Evolutionary conservation across 2,888 invertebrate genomes (phyloP).

Genomic region (Protonemura montana): DNA sequence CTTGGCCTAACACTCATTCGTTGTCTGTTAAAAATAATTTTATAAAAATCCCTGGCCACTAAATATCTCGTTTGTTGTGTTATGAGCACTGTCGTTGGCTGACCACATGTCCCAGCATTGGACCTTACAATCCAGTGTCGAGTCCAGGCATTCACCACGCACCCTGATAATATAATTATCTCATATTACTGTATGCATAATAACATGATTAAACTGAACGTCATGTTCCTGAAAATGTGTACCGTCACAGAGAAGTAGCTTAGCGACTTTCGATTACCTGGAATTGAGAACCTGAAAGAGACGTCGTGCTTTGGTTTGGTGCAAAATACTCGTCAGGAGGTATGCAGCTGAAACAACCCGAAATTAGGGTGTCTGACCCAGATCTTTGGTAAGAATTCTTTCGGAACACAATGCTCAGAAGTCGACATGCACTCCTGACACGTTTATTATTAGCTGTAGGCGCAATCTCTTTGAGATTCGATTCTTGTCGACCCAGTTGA

Average conservation of each 20-base stretch:
- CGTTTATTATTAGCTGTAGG: not conserved
- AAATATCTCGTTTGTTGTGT: not conserved
- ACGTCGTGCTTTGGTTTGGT: not conserved
- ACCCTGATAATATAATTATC: too few relatives aligned
- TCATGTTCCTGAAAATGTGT: not conserved
- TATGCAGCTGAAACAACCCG: not conserved
- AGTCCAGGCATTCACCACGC: too few relatives aligned
- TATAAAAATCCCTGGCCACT: not conserved
- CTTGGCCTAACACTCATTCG: conserved; percentile 5
- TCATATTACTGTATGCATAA: not conserved
- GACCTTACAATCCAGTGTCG: not conserved
- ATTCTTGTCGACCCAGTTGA: not conserved
- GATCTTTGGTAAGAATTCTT: not conserved
- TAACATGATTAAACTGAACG: not conserved
- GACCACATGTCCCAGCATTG: not conserved
- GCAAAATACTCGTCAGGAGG: not conserved
- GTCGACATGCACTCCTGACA: not conserved
- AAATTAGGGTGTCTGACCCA: not conserved
- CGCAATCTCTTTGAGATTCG: too few relatives aligned
- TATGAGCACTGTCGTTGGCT: not conserved
- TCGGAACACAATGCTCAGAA: too few relatives aligned
- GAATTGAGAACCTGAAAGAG: not conserved
- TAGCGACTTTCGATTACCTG: not conserved
- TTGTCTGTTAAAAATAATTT: conserved; percentile 12
- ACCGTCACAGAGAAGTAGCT: not conserved